Evolutionary conservation across 2,888 invertebrate species (phyloP).

Genomic region (Lottia scabra): DNA sequence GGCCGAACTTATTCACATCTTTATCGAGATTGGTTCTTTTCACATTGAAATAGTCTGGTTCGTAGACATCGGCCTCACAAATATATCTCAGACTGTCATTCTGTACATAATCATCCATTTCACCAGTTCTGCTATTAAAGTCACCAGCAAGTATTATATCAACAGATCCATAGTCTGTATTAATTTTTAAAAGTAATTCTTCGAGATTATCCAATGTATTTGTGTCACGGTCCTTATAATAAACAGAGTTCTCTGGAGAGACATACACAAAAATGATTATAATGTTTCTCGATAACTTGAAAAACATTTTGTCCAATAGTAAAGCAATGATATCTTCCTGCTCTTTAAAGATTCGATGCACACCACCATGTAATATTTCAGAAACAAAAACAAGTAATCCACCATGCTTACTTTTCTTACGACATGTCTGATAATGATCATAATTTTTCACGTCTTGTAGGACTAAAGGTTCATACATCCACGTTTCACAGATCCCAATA

Average conservation of each 20-base stretch:
- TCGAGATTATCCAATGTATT: not conserved
- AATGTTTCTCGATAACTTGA: too few relatives aligned
- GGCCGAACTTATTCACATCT: too few relatives aligned
- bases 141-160: constrained; percentile 1
- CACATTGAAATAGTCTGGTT: too few relatives aligned
- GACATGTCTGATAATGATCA: not conserved
- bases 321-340: not conserved
- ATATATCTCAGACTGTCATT: too few relatives aligned
- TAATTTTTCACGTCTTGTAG: not conserved
- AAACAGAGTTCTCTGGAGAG: not conserved
- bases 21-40: too few relatives aligned
- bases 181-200: not conserved
- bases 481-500: not conserved
- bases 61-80: too few relatives aligned
- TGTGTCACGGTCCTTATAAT: too few relatives aligned
- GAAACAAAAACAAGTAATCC: not conserved
- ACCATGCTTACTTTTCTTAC: not conserved
- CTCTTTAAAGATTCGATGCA: not conserved
- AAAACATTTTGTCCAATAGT: not conserved
- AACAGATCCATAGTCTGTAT: not conserved
- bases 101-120: too few relatives aligned
- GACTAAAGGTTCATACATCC: not conserved
- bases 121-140: too few relatives aligned
- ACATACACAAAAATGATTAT: too few relatives aligned
- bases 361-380: too few relatives aligned